A percentile compares a stretch with the other conserved stretches of the same genome.
Conservation (phyloP, 2,888 invertebrate genomes). For the Euspilapteryx auroguttella region DNA sequence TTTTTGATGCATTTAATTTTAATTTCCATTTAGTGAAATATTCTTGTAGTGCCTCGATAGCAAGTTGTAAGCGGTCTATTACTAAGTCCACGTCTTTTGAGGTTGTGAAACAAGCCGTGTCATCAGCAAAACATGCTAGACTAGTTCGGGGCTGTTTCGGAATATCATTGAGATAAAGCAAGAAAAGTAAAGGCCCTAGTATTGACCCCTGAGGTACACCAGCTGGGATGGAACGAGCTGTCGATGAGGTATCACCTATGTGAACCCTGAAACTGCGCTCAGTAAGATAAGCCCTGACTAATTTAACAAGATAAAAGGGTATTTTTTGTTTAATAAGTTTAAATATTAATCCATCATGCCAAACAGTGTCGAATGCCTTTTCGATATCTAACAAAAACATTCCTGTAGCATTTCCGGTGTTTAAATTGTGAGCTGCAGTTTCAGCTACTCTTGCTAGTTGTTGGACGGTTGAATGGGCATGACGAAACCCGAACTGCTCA, state of each 20-base stretch:
- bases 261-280: background rate
- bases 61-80: constrained; percentile 4
- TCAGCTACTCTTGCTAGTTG: constrained; percentile 6
- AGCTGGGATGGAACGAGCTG: background rate
- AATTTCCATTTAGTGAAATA: constrained; percentile 6
- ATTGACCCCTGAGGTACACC: constrained; percentile 5
- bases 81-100: constrained; percentile 3
- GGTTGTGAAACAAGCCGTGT: constrained; percentile 5
- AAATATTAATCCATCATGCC: constrained; percentile 5
- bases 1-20: constrained; percentile 4
- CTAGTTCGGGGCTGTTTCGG: constrained; percentile 3
- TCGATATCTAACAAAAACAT: constrained; percentile 4
- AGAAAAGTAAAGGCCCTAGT: constrained; percentile 5
- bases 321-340: constrained; percentile 3
- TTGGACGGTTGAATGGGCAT: constrained; percentile 6
- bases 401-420: constrained; percentile 4
- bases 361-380: too few relatives aligned
- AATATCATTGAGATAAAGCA: constrained; percentile 3
- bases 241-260: background rate
- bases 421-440: constrained; percentile 4
- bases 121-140: constrained; percentile 6
- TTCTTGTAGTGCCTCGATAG: constrained; percentile 1
- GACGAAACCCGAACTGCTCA: too few relatives aligned
- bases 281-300: background rate
- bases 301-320: background rate